Evolutionary conservation across 2,797 vertebrate species (phyloP).

Genomic region (Dromococcyx pavoninus): DNA sequence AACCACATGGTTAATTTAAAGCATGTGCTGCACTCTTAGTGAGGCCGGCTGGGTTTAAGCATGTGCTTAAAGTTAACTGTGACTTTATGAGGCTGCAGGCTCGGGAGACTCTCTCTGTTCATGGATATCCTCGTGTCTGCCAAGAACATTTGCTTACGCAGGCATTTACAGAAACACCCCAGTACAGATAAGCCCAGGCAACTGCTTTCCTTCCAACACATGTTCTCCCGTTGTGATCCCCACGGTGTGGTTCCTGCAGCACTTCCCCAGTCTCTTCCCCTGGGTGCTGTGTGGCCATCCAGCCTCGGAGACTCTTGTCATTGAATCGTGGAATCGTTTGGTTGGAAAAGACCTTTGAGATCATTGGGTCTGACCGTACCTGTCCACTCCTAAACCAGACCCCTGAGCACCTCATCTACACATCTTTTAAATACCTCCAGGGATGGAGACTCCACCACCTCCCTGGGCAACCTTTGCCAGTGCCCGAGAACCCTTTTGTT

Average conservation of each 20-base stretch:
- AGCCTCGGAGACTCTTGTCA: background rate
- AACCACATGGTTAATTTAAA: background rate
- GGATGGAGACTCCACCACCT: too few species aligned
- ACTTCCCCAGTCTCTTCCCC: background rate
- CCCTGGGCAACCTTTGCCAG: too few species aligned
- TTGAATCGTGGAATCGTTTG: too few species aligned
- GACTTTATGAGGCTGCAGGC: background rate
- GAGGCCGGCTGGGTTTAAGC: background rate
- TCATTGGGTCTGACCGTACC: too few species aligned
- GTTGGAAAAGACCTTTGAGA: too few species aligned
- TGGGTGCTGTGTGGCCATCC: fast-evolving
- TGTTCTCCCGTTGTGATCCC: background rate
- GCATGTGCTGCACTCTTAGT: background rate
- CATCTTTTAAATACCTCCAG: too few species aligned
- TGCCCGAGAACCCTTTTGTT: too few species aligned
- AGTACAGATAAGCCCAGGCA: background rate
- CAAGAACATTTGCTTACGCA: background rate
- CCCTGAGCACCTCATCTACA: too few species aligned
- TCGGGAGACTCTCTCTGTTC: background rate
- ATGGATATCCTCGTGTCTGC: background rate
- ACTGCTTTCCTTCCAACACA: background rate
- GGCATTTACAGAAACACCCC: background rate
- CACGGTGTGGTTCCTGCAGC: background rate
- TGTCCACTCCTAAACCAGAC: too few species aligned
- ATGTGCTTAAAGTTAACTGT: background rate